phyloP scores from a whole-genome alignment of 23 tunicate genomes.

The Diplosoma virens region DNA sequence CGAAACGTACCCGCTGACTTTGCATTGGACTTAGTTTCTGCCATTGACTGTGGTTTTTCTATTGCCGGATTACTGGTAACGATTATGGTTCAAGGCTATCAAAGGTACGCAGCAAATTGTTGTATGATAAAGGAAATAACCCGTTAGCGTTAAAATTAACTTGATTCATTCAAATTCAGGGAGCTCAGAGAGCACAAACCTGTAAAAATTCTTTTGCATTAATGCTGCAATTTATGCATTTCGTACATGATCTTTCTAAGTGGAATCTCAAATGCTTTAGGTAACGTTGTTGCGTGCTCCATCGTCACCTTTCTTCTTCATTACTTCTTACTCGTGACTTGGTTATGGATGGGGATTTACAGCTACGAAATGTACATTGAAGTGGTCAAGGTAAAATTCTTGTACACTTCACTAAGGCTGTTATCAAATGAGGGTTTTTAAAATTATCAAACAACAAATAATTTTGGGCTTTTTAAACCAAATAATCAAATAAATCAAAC shows the following conservation, averaged over 20 bases:
- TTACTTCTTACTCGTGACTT: conserved; percentile 37
- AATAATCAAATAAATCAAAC: no score
- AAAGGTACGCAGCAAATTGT: no score
- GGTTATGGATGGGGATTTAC: conserved; percentile 46
- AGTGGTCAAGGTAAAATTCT: conserved; percentile 29
- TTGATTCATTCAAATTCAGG: no score
- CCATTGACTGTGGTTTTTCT: conserved; percentile 4
- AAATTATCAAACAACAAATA: no score
- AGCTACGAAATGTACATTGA: conserved; percentile 33
- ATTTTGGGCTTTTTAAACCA: no score
- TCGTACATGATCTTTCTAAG: conserved; percentile 29
- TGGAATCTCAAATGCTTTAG: conserved; percentile 16
- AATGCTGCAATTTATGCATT: conserved; percentile 18
- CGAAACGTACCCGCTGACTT: conserved; percentile 7
- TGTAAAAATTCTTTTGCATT: conserved; percentile 34
- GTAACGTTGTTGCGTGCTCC: conserved; percentile 6
- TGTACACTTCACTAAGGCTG: no score
- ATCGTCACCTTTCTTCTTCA: conserved; percentile 30
- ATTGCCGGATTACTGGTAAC: background rate
- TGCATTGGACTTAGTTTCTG: background rate
- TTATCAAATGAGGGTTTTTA: no score
- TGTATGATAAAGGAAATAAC: no score
- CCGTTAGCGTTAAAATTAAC: background rate
- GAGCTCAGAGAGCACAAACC: conserved; percentile 34
- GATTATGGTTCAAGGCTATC: background rate